Conservation (phyloP, 2,888 invertebrate species). For the Ochlodes sylvanus region DNA sequence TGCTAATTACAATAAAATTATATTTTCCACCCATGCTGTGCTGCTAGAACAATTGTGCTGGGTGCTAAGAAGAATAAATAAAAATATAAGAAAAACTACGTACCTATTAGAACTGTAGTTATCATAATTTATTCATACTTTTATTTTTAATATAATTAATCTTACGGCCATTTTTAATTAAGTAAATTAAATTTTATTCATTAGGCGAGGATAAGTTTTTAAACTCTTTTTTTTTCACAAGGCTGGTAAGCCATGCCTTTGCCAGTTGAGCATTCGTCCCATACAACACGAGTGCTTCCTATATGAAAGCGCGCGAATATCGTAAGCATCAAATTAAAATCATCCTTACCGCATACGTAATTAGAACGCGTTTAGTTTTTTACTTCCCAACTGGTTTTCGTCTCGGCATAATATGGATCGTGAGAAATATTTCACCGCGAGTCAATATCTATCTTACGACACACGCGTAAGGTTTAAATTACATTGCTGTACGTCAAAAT, state of each 20-base stretch:
- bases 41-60: too few species aligned
- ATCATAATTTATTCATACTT: too few species aligned
- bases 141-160: too few species aligned
- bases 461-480: conserved; percentile 25
- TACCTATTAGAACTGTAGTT: too few species aligned
- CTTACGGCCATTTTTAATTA: too few species aligned
- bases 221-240: background rate
- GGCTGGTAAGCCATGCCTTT: conserved; percentile 1
- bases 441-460: conserved; percentile 39
- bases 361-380: conserved; percentile 25
- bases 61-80: too few species aligned
- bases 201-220: background rate
- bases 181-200: too few species aligned
- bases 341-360: conserved; percentile 14
- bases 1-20: too few species aligned
- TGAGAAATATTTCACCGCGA: conserved; percentile 46
- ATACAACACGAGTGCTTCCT: conserved; percentile 41
- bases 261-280: conserved; percentile 3
- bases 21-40: too few species aligned
- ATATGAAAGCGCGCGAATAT: conserved; percentile 38
- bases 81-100: too few species aligned
- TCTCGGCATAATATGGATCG: conserved; percentile 50
- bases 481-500: conserved; percentile 46
- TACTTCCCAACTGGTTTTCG: conserved; percentile 32
- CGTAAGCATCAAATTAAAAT: conserved; percentile 9